These are phyloP conservation scores for Drosophila nigricruria DNA, from an alignment of 2,888 invertebrate genomes.

Conservation along the genomic window DNA sequence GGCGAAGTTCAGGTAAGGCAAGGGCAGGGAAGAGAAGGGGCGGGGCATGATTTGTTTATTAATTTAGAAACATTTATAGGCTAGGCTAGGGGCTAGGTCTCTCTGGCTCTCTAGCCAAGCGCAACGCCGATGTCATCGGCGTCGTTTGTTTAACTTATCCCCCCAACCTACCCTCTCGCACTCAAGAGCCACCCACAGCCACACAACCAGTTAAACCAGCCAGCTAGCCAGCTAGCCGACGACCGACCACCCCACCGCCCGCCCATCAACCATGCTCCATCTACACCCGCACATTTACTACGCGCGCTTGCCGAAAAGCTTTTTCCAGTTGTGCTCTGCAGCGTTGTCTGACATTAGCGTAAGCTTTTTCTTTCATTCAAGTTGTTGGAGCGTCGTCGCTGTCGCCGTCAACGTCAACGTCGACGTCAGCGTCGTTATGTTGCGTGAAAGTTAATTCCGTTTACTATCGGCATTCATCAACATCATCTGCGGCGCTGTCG, in stretches of 20 bases:
- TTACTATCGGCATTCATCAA: slow-evolving; percentile 80
- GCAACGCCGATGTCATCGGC: slow-evolving; percentile 49
- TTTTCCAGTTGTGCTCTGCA: slow-evolving; percentile 65
- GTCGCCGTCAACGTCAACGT: slow-evolving; percentile 16
- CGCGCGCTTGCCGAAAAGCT: slow-evolving; percentile 79
- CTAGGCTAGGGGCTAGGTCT: slow-evolving; percentile 24
- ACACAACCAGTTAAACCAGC: slow-evolving; percentile 56
- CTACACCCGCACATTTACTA: slow-evolving; percentile 67
- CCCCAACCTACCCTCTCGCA: not conserved
- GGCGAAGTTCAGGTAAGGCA: slow-evolving; percentile 54
- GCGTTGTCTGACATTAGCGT: slow-evolving; percentile 66
- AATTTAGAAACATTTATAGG: slow-evolving; percentile 36
- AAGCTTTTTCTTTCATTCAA: slow-evolving; percentile 79
- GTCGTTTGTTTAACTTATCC: slow-evolving; percentile 42
- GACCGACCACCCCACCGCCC: not conserved
- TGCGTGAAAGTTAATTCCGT: slow-evolving; percentile 81
- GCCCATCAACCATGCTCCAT: slow-evolving; percentile 18
- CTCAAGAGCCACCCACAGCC: slow-evolving; percentile 17
- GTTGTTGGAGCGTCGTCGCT: slow-evolving; percentile 60
- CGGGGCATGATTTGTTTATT: slow-evolving; percentile 40
- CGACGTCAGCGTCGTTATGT: slow-evolving; percentile 56
- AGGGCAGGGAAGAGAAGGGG: slow-evolving; percentile 11
- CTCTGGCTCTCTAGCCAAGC: slow-evolving; percentile 10
- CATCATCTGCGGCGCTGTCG: slow-evolving; percentile 69
- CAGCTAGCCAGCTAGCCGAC: no score